Percentiles rank a stretch among this genome's conserved stretches.
Conservation (phyloP, 2,113 vertebrate genomes). For the Tupaia tana region DNA sequence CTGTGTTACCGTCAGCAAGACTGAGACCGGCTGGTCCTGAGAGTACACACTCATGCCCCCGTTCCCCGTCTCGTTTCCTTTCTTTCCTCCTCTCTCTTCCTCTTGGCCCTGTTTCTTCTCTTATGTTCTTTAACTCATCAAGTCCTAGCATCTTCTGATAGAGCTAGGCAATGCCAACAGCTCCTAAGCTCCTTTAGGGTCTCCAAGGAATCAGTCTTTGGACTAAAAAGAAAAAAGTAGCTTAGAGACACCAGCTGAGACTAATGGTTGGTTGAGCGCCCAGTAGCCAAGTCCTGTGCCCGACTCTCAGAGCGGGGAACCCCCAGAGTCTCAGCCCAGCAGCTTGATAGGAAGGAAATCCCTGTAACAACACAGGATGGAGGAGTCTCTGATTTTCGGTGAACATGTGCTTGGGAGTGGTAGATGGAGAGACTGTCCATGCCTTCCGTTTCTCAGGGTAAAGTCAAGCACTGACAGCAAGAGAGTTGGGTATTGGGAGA, state of each 20-base stretch:
- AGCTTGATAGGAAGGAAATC: not conserved
- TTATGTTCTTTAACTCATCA: not conserved
- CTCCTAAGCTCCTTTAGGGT: not conserved
- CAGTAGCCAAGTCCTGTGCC: not conserved
- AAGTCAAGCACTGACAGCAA: not conserved
- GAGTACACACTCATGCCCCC: not conserved
- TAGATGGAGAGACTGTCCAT: no score
- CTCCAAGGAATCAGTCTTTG: not conserved
- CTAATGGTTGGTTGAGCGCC: not conserved
- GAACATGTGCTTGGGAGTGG: not conserved
- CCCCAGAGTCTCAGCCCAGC: not conserved
- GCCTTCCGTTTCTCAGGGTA: not conserved
- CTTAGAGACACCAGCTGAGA: not conserved
- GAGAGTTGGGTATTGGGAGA: not conserved
- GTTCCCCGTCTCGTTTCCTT: not conserved
- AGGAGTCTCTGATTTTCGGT: not conserved
- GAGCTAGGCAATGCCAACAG: not conserved
- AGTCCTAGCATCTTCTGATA: not conserved
- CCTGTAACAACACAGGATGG: not conserved
- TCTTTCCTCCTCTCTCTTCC: not conserved
- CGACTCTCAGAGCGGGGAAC: not conserved
- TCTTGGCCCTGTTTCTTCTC: not conserved
- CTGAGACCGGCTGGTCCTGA: not conserved
- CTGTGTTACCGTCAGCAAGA: not conserved
- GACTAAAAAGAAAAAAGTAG: not conserved